A percentile compares a stretch with the other conserved stretches of the same genome.
These are phyloP conservation scores for Coregonus ussuriensis DNA, from an alignment of 2,797 vertebrate species.

Conservation along the genomic window DNA sequence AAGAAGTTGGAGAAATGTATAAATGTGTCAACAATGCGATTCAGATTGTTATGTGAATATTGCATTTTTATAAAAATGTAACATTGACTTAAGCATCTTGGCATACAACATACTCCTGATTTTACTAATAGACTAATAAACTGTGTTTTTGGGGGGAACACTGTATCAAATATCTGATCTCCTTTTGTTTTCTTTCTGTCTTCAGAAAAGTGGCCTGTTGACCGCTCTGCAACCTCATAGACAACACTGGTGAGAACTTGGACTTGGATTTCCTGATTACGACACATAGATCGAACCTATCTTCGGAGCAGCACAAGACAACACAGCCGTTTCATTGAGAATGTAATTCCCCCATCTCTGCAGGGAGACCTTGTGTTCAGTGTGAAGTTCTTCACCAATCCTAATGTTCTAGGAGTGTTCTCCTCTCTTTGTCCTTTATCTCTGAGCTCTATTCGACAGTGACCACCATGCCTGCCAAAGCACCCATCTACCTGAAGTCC, in stretches of 20 bases:
- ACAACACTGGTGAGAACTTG: slow-evolving; percentile 31
- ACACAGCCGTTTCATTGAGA: slow-evolving; percentile 56
- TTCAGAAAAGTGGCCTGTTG: slow-evolving; percentile 53
- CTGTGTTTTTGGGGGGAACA: background rate
- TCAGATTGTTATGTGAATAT: slow-evolving; percentile 9
- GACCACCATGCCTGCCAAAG: slow-evolving; percentile 93
- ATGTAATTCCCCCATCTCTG: slow-evolving; percentile 71
- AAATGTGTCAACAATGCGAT: no score
- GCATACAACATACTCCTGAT: background rate
- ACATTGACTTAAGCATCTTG: background rate
- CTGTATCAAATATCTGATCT: slow-evolving; percentile 16
- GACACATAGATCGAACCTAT: slow-evolving; percentile 46
- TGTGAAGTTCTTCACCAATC: slow-evolving; percentile 40
- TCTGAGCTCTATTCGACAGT: slow-evolving; percentile 41
- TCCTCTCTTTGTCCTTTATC: slow-evolving; percentile 33
- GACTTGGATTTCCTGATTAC: slow-evolving; percentile 50
- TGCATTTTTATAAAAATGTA: slow-evolving; percentile 20
- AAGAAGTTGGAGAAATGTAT: background rate
- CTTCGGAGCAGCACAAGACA: slow-evolving; percentile 47
- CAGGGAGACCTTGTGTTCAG: slow-evolving; percentile 40
- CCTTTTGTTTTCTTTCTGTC: slow-evolving; percentile 56
- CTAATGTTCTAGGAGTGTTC: slow-evolving; percentile 21
- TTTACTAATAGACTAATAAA: slow-evolving; percentile 6
- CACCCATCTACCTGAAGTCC: slow-evolving; percentile 96
- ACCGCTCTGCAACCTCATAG: slow-evolving; percentile 26